Percentiles rank a stretch among this genome's conserved stretches.
phyloP scores from a whole-genome alignment of 1,140 invertebrate genomes.

The Holotrichia oblita region DNA sequence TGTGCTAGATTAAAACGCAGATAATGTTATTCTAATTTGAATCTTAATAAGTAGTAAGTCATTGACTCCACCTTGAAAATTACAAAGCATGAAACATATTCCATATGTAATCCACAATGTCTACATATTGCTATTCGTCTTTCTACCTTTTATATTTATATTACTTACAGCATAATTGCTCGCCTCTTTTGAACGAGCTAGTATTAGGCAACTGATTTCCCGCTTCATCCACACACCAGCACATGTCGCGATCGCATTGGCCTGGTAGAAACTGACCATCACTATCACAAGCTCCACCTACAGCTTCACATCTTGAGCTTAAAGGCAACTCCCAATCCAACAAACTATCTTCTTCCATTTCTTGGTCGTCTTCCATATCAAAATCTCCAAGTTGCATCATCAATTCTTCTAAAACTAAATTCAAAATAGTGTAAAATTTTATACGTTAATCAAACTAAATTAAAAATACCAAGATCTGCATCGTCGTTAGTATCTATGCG shows the following conservation, averaged over 20 bases:
- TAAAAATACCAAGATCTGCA: conserved; percentile 55
- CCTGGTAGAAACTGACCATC: conserved; percentile 76
- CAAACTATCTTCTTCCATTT: conserved; percentile 52
- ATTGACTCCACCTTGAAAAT: too few species aligned
- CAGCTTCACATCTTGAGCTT: conserved; percentile 70
- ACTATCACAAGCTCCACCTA: conserved; percentile 70
- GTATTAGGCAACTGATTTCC: conserved; percentile 77
- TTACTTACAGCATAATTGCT: conserved; percentile 69
- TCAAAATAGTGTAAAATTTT: conserved; percentile 43
- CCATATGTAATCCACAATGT: too few species aligned
- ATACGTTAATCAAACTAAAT: conserved; percentile 21
- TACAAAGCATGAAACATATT: too few species aligned
- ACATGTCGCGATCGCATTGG: conserved; percentile 77
- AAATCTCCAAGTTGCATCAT: conserved; percentile 71
- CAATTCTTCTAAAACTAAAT: conserved; percentile 70
- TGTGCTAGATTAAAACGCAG: too few species aligned
- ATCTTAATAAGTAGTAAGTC: too few species aligned
- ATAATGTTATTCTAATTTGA: too few species aligned
- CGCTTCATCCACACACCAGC: conserved; percentile 89
- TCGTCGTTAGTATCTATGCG: conserved; percentile 56
- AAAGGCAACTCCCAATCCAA: conserved; percentile 54
- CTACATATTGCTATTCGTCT: too few species aligned
- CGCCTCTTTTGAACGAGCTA: conserved; percentile 71
- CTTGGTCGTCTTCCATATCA: conserved; percentile 47
- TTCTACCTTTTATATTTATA: not conserved